A percentile compares a stretch with the other conserved stretches of the same genome.
Evolutionary conservation across 2,113 vertebrate genomes (phyloP).

Genomic region (Fulica atra): DNA sequence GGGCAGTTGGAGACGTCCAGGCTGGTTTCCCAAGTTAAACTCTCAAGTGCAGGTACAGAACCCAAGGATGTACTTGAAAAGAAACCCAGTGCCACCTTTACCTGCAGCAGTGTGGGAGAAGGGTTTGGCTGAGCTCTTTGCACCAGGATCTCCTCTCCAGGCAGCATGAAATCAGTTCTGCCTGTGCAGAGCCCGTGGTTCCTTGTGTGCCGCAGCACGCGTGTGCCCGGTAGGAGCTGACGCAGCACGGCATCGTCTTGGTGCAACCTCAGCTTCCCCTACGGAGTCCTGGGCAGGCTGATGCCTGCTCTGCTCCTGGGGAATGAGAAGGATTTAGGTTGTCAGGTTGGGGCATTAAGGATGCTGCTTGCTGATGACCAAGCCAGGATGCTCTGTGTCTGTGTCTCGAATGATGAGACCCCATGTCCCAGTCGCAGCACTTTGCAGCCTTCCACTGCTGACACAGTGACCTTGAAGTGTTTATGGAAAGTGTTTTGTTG

Average conservation of each 20-base stretch:
- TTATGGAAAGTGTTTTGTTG: constrained; percentile 4
- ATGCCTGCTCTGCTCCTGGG: background rate
- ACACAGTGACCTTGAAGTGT: background rate
- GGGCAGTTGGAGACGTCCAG: background rate
- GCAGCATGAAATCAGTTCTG: background rate
- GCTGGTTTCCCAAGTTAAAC: background rate
- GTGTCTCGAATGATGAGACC: background rate
- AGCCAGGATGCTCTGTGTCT: background rate
- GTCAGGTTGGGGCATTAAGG: background rate
- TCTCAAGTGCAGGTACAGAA: background rate
- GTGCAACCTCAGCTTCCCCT: background rate
- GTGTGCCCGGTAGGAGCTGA: background rate
- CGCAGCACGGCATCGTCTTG: background rate
- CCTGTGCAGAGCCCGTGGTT: background rate
- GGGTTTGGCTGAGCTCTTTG: background rate
- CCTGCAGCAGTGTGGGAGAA: background rate
- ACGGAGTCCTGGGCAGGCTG: background rate
- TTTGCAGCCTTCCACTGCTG: background rate
- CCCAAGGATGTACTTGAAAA: background rate
- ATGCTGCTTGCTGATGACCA: background rate
- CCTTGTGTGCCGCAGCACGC: background rate
- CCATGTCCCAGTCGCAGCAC: background rate
- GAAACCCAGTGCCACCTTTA: background rate
- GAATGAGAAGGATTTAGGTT: accelerated
- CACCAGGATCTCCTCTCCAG: background rate